These are phyloP conservation scores for Pangasius mekongensis DNA, from an alignment of 2,797 vertebrate genomes.

Conservation along the genomic window DNA sequence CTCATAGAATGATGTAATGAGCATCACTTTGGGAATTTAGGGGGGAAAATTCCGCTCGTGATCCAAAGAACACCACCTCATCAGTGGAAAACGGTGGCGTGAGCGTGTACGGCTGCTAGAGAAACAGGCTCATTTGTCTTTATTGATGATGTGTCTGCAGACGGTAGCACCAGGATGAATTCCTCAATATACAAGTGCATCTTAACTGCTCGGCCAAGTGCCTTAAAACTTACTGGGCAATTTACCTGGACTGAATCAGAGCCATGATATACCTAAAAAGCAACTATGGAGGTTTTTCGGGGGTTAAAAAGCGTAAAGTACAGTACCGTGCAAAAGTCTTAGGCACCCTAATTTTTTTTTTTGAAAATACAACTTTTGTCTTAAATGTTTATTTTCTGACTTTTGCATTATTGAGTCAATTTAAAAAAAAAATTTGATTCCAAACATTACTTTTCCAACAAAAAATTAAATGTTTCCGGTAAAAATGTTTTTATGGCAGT, in stretches of 20 bases:
- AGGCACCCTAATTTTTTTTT: too few species aligned
- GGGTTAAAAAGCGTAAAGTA: not conserved
- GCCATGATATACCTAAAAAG: not conserved
- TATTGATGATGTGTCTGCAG: slow-evolving; percentile 36
- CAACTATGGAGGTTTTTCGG: not conserved
- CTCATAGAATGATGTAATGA: not conserved
- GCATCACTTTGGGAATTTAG: not conserved
- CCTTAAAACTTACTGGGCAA: slow-evolving; percentile 7
- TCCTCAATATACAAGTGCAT: slow-evolving; percentile 11
- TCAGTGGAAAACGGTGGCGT: slow-evolving; percentile 11
- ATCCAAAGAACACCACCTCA: not conserved
- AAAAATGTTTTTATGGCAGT: too few species aligned
- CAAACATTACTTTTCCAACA: too few species aligned
- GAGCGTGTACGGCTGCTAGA: not conserved
- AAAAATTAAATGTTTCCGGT: too few species aligned
- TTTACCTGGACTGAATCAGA: slow-evolving; percentile 7
- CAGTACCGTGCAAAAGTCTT: too few species aligned
- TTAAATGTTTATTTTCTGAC: too few species aligned
- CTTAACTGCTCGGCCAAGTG: slow-evolving; percentile 14
- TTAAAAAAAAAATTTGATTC: too few species aligned
- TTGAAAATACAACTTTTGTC: too few species aligned
- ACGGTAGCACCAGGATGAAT: slow-evolving; percentile 9
- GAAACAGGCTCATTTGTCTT: slow-evolving; percentile 31
- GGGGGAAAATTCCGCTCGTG: too few species aligned
- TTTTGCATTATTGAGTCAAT: too few species aligned